Conservation (phyloP, 2,797 vertebrate genomes). For the Mormyrops attenuatus region DNA sequence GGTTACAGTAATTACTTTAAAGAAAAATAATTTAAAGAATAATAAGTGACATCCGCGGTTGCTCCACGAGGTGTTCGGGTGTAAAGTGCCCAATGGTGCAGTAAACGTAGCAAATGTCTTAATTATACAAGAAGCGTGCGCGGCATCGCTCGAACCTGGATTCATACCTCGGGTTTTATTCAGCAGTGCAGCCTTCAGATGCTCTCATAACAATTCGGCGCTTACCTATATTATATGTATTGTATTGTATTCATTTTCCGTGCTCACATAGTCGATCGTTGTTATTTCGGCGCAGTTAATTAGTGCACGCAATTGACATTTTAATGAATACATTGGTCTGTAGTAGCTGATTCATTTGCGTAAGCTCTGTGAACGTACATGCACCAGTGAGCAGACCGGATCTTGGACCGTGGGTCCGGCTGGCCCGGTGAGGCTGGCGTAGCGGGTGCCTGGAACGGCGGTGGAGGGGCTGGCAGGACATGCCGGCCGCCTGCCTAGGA, state of each 20-base stretch:
- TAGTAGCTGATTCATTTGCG: not conserved
- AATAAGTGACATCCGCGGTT: not conserved
- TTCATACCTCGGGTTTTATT: not conserved
- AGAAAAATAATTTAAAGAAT: not conserved
- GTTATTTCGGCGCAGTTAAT: not conserved
- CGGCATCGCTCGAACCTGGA: not conserved
- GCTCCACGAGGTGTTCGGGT: not conserved
- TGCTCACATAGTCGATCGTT: not conserved
- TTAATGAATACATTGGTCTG: not conserved
- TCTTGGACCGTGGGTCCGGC: not conserved
- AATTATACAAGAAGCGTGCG: not conserved
- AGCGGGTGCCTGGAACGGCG: not conserved
- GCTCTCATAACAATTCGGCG: not conserved
- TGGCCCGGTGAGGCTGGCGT: constrained; percentile 3
- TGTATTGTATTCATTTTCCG: not conserved
- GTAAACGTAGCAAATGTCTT: not conserved
- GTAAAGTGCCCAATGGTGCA: not conserved
- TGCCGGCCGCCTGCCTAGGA: not conserved
- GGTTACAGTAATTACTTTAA: not conserved
- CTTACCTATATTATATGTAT: not conserved
- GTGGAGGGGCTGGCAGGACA: not conserved
- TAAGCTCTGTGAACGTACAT: not conserved
- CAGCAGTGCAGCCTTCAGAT: not conserved
- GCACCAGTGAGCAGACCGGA: not conserved
- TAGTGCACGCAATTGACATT: not conserved